Conservation (phyloP, 2,888 invertebrate species). For the Phortica okadai region DNA sequence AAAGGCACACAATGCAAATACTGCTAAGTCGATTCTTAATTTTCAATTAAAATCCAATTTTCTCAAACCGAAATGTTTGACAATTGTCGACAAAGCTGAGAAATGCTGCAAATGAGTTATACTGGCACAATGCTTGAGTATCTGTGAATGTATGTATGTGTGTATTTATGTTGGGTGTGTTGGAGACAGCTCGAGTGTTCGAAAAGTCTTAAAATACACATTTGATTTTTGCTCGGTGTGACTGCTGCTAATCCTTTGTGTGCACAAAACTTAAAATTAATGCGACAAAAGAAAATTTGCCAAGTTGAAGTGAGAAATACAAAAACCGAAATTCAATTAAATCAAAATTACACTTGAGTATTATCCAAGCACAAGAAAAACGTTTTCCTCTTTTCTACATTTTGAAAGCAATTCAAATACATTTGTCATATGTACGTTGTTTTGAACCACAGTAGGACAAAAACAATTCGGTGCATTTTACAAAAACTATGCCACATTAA, state of each 20-base stretch:
- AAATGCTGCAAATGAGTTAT: conserved; percentile 33
- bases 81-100: conserved; percentile 23
- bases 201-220: conserved; percentile 26
- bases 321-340: conserved; percentile 26
- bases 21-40: conserved; percentile 70
- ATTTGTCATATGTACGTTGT: too few relatives aligned
- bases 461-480: too few relatives aligned
- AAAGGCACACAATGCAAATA: conserved; percentile 67
- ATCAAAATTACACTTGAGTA: conserved; percentile 8
- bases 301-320: not conserved
- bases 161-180: not conserved
- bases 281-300: not conserved
- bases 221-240: conserved; percentile 21
- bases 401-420: too few relatives aligned
- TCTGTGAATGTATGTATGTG: conserved; percentile 1
- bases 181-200: not conserved
- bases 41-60: conserved; percentile 71
- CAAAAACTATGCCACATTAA: too few relatives aligned
- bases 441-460: too few relatives aligned
- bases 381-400: not conserved
- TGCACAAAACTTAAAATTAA: not conserved
- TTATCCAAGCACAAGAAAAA: not conserved
- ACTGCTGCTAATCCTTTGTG: conserved; percentile 11
- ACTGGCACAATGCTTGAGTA: not conserved
- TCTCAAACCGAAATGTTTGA: conserved; percentile 50